A percentile compares a stretch with the other conserved stretches of the same genome.
Evolutionary conservation across 23 tunicate genomes (phyloP).

Genomic region (Ascidia mentula): DNA sequence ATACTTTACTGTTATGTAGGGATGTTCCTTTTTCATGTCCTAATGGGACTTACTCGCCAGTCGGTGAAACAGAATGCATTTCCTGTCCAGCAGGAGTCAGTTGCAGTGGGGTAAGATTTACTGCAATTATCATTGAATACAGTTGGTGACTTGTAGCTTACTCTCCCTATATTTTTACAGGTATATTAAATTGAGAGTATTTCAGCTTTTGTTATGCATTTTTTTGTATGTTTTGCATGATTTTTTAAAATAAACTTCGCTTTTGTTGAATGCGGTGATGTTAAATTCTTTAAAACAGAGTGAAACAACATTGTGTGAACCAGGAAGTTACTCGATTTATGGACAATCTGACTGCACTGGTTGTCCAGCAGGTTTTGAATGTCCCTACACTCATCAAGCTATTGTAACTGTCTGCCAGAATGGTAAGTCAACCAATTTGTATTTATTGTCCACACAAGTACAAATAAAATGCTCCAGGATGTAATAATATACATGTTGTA

Average conservation of each 20-base stretch:
- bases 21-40: slow-evolving; percentile 45
- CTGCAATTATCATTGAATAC: background rate
- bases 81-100: slow-evolving; percentile 89
- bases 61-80: slow-evolving; percentile 51
- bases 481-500: no score
- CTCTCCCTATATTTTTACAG: no score
- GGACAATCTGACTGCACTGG: slow-evolving; percentile 42
- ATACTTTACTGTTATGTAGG: no score
- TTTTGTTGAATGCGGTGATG: background rate
- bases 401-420: slow-evolving; percentile 27
- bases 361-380: slow-evolving; percentile 67
- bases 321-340: slow-evolving; percentile 64
- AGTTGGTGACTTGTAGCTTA: no score
- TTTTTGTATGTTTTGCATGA: no score
- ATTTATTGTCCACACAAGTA: no score
- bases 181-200: no score
- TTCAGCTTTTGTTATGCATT: no score
- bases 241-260: background rate
- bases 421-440: no score
- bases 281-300: slow-evolving; percentile 1
- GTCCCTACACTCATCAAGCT: slow-evolving; percentile 65
- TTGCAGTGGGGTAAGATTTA: slow-evolving; percentile 59
- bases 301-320: slow-evolving; percentile 36
- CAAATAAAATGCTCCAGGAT: no score
- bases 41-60: slow-evolving; percentile 52